Evolutionary conservation across 2,888 invertebrate species (phyloP).

Genomic region (Pheosia tremula): DNA sequence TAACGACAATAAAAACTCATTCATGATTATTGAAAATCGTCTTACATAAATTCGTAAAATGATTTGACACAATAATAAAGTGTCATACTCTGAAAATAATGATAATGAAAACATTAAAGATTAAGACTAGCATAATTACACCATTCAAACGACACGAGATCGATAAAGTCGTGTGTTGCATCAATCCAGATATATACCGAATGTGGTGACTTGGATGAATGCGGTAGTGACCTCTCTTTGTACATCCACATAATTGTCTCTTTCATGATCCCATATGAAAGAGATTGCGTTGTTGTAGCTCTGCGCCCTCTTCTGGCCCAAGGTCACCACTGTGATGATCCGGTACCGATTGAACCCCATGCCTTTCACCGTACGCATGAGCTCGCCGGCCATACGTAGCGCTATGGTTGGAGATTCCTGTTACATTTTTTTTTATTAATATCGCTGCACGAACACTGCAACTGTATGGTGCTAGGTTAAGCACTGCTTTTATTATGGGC

Average conservation of each 20-base stretch:
- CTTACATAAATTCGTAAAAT: neutral
- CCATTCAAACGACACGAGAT: neutral
- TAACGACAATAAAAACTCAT: neutral
- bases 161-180: neutral
- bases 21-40: neutral
- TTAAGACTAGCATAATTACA: neutral
- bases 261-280: constrained; percentile 69
- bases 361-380: constrained; percentile 60
- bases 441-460: too few species aligned
- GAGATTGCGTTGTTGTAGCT: constrained; percentile 69
- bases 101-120: neutral
- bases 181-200: constrained; percentile 69
- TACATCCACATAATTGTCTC: constrained; percentile 57
- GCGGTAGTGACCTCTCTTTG: constrained; percentile 52
- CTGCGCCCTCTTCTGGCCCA: constrained; percentile 69
- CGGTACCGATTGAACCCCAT: constrained; percentile 67
- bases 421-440: neutral
- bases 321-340: constrained; percentile 60
- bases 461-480: too few species aligned
- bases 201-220: constrained; percentile 68
- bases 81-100: neutral
- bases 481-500: too few species aligned
- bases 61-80: neutral
- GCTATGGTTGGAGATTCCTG: constrained; percentile 56
- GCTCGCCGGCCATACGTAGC: constrained; percentile 56